phyloP scores from a whole-genome alignment of 2,888 invertebrate species.

The Emmelina monodactyla region DNA sequence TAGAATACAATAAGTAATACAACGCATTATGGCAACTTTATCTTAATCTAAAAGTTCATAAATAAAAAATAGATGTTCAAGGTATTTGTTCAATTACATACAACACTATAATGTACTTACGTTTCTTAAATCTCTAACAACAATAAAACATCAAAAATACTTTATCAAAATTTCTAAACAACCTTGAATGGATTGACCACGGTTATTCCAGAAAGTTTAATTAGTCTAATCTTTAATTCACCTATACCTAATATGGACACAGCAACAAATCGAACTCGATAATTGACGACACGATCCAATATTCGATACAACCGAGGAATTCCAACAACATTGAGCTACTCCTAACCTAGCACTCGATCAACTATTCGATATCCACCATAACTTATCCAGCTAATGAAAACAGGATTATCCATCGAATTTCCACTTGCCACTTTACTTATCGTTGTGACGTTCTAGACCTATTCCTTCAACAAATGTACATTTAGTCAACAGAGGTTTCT shows the following conservation, averaged over 20 bases:
- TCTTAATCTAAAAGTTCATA: conserved; percentile 15
- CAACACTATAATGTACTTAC: conserved; percentile 26
- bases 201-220: conserved; percentile 22
- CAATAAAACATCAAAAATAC: conserved; percentile 50
- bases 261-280: conserved; percentile 33
- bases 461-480: conserved; percentile 12
- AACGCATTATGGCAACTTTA: conserved; percentile 2
- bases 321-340: conserved; percentile 34
- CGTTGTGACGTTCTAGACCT: no score
- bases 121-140: conserved; percentile 44
- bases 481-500: conserved; percentile 18
- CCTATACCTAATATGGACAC: conserved; percentile 51
- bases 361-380: not conserved
- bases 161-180: conserved; percentile 39
- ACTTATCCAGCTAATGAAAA: conserved; percentile 1
- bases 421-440: no score
- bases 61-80: conserved; percentile 41
- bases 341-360: conserved; percentile 15
- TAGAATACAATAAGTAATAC: no score
- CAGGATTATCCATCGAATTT: no score
- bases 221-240: conserved; percentile 35
- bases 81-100: conserved; percentile 30
- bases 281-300: conserved; percentile 47
- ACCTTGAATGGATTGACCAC: conserved; percentile 21
- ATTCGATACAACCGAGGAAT: conserved; percentile 25